Conservation (phyloP, 1,140 invertebrate genomes). For the Geopemphigus sp. region DNA sequence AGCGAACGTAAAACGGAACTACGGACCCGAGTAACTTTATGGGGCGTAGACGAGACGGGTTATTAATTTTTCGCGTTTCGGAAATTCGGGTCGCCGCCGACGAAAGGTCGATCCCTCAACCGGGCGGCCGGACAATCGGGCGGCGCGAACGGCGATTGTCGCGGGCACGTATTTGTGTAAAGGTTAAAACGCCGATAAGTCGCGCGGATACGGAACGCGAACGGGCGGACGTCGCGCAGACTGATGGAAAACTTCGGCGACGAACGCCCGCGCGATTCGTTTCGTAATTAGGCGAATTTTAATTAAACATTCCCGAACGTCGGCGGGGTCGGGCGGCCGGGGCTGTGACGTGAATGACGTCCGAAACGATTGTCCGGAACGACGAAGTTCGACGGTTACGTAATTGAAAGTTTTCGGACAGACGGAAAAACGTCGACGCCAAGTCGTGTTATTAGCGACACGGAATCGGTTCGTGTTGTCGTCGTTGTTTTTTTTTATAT, state of each 20-base stretch:
- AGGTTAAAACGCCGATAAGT: constrained; percentile 38
- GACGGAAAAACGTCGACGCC: background rate
- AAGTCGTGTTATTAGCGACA: constrained; percentile 13
- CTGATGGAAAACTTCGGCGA: constrained; percentile 30
- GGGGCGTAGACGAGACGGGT: no score
- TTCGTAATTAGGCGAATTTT: constrained; percentile 49
- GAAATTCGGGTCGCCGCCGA: background rate
- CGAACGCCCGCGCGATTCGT: constrained; percentile 1
- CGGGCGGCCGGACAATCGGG: no score
- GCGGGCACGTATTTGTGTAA: background rate
- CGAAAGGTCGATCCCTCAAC: background rate
- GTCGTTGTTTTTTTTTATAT: no score
- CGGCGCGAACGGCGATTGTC: background rate
- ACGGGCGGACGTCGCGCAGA: background rate
- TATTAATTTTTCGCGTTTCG: no score
- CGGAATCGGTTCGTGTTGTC: constrained; percentile 27
- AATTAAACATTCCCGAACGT: constrained; percentile 47
- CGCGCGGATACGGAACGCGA: background rate
- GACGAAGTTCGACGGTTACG: constrained; percentile 42
- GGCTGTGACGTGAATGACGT: constrained; percentile 40
- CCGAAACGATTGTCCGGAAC: constrained; percentile 37
- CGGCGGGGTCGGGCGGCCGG: no score
- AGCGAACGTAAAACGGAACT: no score
- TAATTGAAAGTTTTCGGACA: constrained; percentile 47
- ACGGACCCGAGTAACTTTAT: no score